Conservation (phyloP, 1,140 invertebrate genomes). For the Galendromus occidentalis region DNA sequence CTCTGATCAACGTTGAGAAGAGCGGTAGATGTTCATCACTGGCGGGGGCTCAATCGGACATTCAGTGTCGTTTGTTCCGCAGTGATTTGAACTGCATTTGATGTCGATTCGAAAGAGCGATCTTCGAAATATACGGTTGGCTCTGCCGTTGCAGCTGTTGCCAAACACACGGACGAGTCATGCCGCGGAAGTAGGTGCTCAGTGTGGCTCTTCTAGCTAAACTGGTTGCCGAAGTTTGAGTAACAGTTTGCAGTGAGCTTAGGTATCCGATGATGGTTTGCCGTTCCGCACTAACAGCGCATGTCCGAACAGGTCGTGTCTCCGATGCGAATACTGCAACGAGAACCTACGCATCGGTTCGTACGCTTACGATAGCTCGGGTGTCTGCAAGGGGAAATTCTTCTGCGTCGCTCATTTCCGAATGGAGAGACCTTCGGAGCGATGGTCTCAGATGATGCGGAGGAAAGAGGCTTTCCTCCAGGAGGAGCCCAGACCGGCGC, state of each 20-base stretch:
- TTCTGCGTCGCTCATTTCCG: slow-evolving; percentile 19
- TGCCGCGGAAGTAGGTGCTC: too few species aligned
- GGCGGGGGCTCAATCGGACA: neutral
- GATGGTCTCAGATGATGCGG: slow-evolving; percentile 18
- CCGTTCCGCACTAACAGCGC: neutral
- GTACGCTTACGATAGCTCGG: slow-evolving; percentile 25
- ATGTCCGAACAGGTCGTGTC: slow-evolving; percentile 34
- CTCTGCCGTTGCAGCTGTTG: too few species aligned
- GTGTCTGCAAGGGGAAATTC: slow-evolving; percentile 22
- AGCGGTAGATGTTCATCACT: neutral
- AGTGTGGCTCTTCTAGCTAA: too few species aligned
- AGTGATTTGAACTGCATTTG: slow-evolving; percentile 11
- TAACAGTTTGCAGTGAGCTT: too few species aligned
- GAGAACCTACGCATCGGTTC: slow-evolving; percentile 44
- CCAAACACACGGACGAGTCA: too few species aligned
- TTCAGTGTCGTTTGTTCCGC: neutral
- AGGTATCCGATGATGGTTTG: neutral
- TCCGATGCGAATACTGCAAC: slow-evolving; percentile 52
- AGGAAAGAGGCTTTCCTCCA: slow-evolving; percentile 19
- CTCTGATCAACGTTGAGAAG: neutral
- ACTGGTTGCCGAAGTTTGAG: too few species aligned
- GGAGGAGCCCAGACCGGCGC: slow-evolving; percentile 3
- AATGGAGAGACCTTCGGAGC: slow-evolving; percentile 17
- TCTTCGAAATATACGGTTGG: too few species aligned
- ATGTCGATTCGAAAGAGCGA: neutral